These are phyloP conservation scores for Diadegma fenestrale DNA, from an alignment of 2,888 invertebrate species.

Conservation along the genomic window DNA sequence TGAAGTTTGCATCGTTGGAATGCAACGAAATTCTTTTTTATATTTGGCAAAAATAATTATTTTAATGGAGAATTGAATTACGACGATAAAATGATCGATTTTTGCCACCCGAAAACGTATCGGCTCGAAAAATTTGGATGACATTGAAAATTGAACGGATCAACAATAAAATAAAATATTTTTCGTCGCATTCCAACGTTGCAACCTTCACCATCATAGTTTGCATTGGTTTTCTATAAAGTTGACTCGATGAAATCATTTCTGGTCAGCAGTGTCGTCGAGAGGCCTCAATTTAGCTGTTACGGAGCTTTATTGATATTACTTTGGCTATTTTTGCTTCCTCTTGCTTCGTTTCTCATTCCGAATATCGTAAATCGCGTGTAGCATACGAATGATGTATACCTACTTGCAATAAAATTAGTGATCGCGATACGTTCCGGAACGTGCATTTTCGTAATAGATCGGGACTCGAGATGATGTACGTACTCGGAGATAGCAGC, in stretches of 20 bases:
- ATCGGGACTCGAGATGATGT: slow-evolving; percentile 13
- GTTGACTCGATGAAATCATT: neutral
- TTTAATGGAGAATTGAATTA: too few species aligned
- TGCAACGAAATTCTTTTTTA: too few species aligned
- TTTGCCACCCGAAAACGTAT: too few species aligned
- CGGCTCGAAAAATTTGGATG: too few species aligned
- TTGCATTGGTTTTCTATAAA: neutral
- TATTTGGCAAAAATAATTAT: too few species aligned
- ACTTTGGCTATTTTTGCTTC: neutral
- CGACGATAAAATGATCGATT: too few species aligned
- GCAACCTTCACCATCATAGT: neutral
- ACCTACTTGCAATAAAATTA: slow-evolving; percentile 15
- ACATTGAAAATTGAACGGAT: too few species aligned
- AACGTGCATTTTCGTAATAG: neutral
- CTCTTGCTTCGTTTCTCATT: neutral
- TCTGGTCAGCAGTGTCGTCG: neutral
- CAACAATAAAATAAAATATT: too few species aligned
- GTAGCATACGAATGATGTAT: slow-evolving; percentile 22
- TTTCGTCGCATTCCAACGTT: neutral
- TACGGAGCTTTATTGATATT: neutral
- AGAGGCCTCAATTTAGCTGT: neutral
- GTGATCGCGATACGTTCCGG: slow-evolving; percentile 23
- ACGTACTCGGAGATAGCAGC: slow-evolving; percentile 9
- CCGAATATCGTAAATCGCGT: neutral
- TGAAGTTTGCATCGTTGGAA: too few species aligned